These are phyloP conservation scores for Mus caroli DNA, from an alignment of 2,797 vertebrate genomes.

Conservation along the genomic window DNA sequence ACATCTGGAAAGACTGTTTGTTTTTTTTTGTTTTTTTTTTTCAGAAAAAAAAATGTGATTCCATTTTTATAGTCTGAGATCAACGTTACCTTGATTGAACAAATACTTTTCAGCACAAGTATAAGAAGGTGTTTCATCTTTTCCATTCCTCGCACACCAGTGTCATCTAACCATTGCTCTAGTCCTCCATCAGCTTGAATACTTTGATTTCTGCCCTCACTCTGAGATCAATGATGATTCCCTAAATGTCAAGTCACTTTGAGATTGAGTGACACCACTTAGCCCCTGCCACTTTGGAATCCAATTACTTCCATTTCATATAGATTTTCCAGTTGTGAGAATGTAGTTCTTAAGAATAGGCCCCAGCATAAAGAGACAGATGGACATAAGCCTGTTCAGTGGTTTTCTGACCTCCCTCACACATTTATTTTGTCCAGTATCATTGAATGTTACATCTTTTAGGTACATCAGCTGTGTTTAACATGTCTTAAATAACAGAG, in stretches of 20 bases:
- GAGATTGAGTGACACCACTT: neutral
- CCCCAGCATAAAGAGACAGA: neutral
- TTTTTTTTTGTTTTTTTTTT: too few relatives aligned
- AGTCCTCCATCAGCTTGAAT: neutral
- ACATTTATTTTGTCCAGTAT: neutral
- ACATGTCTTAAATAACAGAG: neutral
- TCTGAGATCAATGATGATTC: neutral
- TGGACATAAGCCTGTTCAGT: neutral
- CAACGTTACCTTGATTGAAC: neutral
- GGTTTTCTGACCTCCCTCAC: neutral
- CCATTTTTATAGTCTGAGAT: neutral
- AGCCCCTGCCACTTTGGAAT: neutral
- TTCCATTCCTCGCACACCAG: neutral
- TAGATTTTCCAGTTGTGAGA: neutral
- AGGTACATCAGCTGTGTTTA: neutral
- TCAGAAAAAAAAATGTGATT: neutral
- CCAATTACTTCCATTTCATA: constrained; percentile 7
- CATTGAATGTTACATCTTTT: neutral
- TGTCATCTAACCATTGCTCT: neutral
- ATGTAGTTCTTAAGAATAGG: neutral
- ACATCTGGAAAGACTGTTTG: neutral
- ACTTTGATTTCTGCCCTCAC: neutral
- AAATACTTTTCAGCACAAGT: neutral
- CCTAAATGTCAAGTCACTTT: neutral
- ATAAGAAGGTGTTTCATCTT: neutral